Conservation (phyloP, 2,797 vertebrate genomes). For the Petrocephalus sullivani region DNA sequence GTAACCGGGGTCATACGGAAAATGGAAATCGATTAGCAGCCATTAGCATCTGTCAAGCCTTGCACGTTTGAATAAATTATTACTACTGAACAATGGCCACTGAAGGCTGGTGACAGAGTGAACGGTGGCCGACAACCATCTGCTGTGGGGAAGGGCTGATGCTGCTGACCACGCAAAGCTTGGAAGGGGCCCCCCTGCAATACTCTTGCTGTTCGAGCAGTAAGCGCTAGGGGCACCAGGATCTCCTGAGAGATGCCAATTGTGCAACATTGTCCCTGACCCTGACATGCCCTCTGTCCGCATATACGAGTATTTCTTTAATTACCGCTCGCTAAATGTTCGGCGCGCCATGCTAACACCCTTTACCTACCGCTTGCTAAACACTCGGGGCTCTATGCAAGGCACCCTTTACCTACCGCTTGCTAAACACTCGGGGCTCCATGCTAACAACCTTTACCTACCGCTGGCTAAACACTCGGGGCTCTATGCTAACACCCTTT, state of each 20-base stretch:
- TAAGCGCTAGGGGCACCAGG: neutral
- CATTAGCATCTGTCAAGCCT: slow-evolving; percentile 18
- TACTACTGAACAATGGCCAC: neutral
- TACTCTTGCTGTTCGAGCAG: neutral
- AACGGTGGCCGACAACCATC: neutral
- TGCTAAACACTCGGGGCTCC: too few species aligned
- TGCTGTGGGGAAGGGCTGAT: neutral
- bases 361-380: too few species aligned
- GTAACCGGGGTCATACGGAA: neutral
- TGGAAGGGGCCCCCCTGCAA: neutral
- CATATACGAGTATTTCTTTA: neutral
- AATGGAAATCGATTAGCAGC: slow-evolving; percentile 19
- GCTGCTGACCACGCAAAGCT: neutral
- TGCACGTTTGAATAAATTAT: slow-evolving; percentile 18
- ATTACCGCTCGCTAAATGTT: neutral
- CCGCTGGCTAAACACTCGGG: too few species aligned
- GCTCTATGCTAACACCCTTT: too few species aligned
- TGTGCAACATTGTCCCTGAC: neutral
- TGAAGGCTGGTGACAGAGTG: neutral
- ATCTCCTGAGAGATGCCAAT: neutral
- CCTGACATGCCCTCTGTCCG: neutral
- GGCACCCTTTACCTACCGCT: too few species aligned
- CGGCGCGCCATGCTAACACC: too few species aligned
- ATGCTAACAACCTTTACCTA: too few species aligned
- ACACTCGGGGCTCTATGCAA: too few species aligned